These are phyloP conservation scores for Epinotia nisella DNA, from an alignment of 2,888 invertebrate species.

Conservation along the genomic window DNA sequence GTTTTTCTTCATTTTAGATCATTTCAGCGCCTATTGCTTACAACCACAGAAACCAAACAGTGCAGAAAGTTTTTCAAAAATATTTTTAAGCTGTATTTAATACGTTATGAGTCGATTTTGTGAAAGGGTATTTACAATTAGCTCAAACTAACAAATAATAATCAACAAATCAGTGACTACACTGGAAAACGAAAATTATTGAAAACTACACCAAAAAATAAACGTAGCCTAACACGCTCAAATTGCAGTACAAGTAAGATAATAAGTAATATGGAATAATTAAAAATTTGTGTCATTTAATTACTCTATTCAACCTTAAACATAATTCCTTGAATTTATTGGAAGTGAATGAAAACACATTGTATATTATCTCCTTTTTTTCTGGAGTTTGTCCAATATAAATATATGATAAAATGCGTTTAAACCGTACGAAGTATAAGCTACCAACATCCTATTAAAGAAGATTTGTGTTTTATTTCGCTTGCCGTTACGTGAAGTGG, in stretches of 20 bases:
- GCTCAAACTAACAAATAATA: not conserved
- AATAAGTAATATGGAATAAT: no score
- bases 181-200: no score
- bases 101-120: no score
- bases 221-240: no score
- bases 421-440: conserved; percentile 46
- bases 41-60: not conserved
- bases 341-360: not conserved
- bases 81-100: not conserved
- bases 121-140: no score
- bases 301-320: not conserved
- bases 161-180: not conserved
- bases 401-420: conserved; percentile 67
- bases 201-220: no score
- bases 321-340: not conserved
- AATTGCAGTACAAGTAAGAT: no score
- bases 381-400: conserved; percentile 48
- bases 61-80: not conserved
- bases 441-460: conserved; percentile 53
- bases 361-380: conserved; percentile 43
- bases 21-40: not conserved
- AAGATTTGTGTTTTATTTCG: conserved; percentile 64
- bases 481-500: conserved; percentile 40
- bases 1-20: not conserved
- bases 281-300: no score